These are phyloP conservation scores for Pitangus sulphuratus DNA, from an alignment of 2,797 vertebrate species.

Conservation along the genomic window DNA sequence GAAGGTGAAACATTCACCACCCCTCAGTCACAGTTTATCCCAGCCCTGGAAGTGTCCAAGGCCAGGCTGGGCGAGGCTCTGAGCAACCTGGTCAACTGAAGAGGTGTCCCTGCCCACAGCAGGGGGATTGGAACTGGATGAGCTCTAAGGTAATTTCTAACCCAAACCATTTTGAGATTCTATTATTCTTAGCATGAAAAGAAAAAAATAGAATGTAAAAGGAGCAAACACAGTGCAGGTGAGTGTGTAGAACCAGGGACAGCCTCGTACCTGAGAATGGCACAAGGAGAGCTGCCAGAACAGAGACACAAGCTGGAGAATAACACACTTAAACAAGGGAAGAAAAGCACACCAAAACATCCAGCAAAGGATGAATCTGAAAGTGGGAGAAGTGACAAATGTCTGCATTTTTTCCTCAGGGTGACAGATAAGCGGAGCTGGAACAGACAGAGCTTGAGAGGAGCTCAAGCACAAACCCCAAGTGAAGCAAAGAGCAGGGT, in stretches of 20 bases:
- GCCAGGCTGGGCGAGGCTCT: not conserved
- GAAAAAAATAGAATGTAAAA: accelerated
- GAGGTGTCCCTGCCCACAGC: not conserved
- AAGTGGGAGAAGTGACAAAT: not conserved
- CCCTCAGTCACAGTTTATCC: accelerated
- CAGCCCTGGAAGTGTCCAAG: not conserved
- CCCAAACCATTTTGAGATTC: not conserved
- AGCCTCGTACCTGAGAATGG: not conserved
- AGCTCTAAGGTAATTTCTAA: not conserved
- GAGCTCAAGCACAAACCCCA: not conserved
- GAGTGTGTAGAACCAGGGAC: not conserved
- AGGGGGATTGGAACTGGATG: not conserved
- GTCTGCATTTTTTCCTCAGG: not conserved
- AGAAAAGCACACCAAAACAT: no score
- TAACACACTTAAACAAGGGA: not conserved
- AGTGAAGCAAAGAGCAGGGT: not conserved
- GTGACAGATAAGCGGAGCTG: not conserved
- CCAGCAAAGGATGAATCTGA: not conserved
- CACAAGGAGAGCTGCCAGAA: not conserved
- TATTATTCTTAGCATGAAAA: not conserved
- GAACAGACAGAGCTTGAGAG: accelerated
- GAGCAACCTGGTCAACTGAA: not conserved
- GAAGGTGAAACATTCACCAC: not conserved
- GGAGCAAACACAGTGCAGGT: accelerated
- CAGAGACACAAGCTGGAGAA: not conserved